A percentile compares a stretch with the other conserved stretches of the same genome.
Evolutionary conservation across 2,113 vertebrate genomes (phyloP).

Genomic region (Cinclus mexicanus): DNA sequence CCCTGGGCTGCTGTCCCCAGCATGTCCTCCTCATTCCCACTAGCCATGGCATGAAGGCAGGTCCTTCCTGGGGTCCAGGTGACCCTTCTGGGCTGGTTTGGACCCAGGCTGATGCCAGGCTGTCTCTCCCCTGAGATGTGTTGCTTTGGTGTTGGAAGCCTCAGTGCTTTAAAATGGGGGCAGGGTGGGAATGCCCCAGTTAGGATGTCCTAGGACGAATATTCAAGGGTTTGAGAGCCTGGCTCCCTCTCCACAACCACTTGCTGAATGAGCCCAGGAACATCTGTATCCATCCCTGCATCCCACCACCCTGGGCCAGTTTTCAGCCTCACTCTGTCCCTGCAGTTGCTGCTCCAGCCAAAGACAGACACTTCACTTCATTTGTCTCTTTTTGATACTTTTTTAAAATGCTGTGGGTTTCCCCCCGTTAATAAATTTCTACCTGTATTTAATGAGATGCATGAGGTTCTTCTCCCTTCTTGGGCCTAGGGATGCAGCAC

Average conservation of each 20-base stretch:
- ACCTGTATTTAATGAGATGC: conserved; percentile 48
- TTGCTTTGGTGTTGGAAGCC: neutral
- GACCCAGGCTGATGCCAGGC: neutral
- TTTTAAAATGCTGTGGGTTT: conserved; percentile 20
- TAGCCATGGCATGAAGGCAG: neutral
- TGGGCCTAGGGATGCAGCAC: rapidly evolving
- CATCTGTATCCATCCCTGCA: neutral
- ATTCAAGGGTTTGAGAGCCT: neutral
- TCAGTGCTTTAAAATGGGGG: neutral
- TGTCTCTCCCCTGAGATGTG: neutral
- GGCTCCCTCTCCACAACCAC: neutral
- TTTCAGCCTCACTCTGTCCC: neutral
- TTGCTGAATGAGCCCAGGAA: neutral
- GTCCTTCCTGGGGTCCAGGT: neutral
- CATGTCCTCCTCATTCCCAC: neutral
- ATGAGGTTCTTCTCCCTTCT: neutral
- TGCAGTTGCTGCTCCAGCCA: conserved; percentile 3
- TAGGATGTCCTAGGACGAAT: neutral
- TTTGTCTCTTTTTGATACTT: conserved; percentile 56
- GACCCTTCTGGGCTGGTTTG: neutral
- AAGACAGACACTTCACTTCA: neutral
- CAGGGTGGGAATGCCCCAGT: neutral
- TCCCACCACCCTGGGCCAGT: neutral
- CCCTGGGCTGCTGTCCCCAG: neutral
- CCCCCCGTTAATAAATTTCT: conserved; percentile 15